A percentile compares a stretch with the other conserved stretches of the same genome.
Evolutionary conservation across 2,888 invertebrate genomes (phyloP).

Genomic region (Synergus umbraculus): DNA sequence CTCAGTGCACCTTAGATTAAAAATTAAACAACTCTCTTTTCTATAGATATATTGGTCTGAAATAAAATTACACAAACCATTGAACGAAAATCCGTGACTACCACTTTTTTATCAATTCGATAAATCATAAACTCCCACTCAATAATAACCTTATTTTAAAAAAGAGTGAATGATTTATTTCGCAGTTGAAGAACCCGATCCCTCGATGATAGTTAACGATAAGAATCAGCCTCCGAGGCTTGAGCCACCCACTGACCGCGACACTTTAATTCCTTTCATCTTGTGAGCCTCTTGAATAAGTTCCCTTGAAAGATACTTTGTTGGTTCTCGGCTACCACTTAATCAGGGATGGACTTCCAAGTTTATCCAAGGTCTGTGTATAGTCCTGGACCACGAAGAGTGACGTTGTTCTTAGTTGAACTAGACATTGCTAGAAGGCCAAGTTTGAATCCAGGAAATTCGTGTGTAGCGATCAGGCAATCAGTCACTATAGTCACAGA

Average conservation of each 20-base stretch:
- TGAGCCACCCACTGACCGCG: slow-evolving; percentile 8
- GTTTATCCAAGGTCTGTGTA: neutral
- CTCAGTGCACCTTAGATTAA: neutral
- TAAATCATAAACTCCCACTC: slow-evolving; percentile 1
- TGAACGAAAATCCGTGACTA: neutral
- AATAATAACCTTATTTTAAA: neutral
- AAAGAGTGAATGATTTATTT: slow-evolving; percentile 13
- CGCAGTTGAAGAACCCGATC: neutral
- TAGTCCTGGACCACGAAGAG: neutral
- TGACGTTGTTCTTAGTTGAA: neutral
- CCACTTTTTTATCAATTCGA: neutral
- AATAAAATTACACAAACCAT: neutral
- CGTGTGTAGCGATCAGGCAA: slow-evolving; percentile 63
- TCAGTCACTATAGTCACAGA: slow-evolving; percentile 73
- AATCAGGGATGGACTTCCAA: neutral
- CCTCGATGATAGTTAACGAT: slow-evolving; percentile 3
- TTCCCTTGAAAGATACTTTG: neutral
- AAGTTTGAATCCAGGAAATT: slow-evolving; percentile 63
- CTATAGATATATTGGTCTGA: neutral
- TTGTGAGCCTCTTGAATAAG: neutral
- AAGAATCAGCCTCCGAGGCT: neutral
- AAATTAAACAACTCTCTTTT: neutral
- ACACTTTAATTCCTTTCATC: slow-evolving; percentile 3
- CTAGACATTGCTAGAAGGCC: slow-evolving; percentile 43
- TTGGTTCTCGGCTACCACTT: neutral